These are phyloP conservation scores for Taxidea taxus DNA, from an alignment of 2,113 vertebrate species.

Conservation along the genomic window DNA sequence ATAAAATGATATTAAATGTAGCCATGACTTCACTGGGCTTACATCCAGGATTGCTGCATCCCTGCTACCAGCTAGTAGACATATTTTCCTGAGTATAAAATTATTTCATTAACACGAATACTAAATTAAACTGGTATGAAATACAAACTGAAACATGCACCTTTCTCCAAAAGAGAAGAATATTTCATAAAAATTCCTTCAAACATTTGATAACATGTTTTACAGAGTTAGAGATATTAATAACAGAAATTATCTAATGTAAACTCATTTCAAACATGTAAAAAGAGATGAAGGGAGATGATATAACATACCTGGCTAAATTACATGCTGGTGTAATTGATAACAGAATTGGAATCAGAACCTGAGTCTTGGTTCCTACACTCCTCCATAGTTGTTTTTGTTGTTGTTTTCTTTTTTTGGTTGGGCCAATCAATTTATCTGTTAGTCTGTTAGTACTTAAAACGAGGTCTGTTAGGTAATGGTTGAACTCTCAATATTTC, in stretches of 20 bases:
- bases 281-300: not conserved
- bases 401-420: not conserved
- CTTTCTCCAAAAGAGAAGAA: not conserved
- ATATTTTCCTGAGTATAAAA: not conserved
- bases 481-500: not conserved
- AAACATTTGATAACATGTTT: not conserved
- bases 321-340: not conserved
- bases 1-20: not conserved
- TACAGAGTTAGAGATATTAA: not conserved
- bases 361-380: not conserved
- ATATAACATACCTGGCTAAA: not conserved
- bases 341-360: not conserved
- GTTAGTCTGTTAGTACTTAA: not conserved
- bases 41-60: not conserved
- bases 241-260: not conserved
- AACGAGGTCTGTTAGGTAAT: not conserved
- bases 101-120: not conserved
- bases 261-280: slow-evolving; percentile 1
- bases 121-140: not conserved
- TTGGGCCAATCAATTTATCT: not conserved
- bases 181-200: not conserved
- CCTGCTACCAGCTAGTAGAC: not conserved
- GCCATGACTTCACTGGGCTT: not conserved
- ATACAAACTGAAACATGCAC: not conserved
- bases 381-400: not conserved